Evolutionary conservation across 2,888 invertebrate species (phyloP), one percentile per base, ranked within the genome.

Genomic region (Carterocephalus palaemon): DNA sequence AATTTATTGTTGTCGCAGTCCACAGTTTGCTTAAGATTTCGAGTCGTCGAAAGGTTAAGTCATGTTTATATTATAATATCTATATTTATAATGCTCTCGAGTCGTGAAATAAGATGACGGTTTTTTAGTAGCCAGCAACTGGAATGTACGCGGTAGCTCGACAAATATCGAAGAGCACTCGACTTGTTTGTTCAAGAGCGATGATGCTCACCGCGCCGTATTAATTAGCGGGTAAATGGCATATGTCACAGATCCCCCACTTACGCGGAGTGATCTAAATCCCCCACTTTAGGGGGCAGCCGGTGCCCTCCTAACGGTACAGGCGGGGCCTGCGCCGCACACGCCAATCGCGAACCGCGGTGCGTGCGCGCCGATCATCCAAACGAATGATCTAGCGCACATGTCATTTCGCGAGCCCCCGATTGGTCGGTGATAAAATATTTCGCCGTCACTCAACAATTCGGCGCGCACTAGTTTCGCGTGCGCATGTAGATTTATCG

Each of bases 331-430:
- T 77, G 60, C 60, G 67, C 56, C 54, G 62, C 65, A 65, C 67
- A 80, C 84, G 79, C 85, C 85, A 85, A 85, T 85, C 75, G 75
- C 74, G 63, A 74, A 70, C 65, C 74, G 67, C 68, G 75, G 59
- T 59, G 67, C 72, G 70, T 75, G 57, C 62, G 67, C 76, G 66
- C 59, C 59, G 74, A 69, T 74, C 69, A 79, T 82, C 82, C 81
- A 83, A 83, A 73, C 82, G 82, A 81, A 80, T 81, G 80, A 83
- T 84, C 85, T 86, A 85, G 83, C 78, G 64, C 56, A 70, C 75
- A 68, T 81, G 85, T 85, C 85, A 84, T 77, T 82, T 81, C 69
- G 83, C 82, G 70, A 72, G 67, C 75, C 60, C 68, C 70, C 64
- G 77, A 86, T 86, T 86, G 85, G 85, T 68, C 67, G 59, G 62